Evolutionary conservation across 2,113 vertebrate species (phyloP).

Genomic region (Menura novaehollandiae): DNA sequence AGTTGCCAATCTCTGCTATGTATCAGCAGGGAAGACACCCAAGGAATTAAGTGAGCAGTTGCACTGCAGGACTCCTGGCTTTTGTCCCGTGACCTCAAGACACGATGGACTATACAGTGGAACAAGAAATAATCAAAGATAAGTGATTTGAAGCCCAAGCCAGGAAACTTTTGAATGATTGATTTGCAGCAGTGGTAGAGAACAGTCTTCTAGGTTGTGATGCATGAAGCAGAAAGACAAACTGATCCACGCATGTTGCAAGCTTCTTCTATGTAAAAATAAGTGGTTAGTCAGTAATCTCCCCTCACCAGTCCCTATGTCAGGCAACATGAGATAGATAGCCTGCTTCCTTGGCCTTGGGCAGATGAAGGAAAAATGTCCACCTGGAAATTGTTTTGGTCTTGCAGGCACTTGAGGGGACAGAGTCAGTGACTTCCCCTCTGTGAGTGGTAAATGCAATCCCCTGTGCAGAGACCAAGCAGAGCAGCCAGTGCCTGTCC

Average conservation of each 20-base stretch:
- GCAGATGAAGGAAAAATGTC: background rate
- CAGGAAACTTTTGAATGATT: background rate
- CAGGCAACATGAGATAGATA: background rate
- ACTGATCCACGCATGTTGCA: background rate
- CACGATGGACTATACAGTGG: background rate
- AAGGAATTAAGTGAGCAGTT: conserved; percentile 32
- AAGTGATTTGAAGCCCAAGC: background rate
- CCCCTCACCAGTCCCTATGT: background rate
- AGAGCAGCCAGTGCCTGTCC: background rate
- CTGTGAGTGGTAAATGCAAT: background rate
- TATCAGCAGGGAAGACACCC: conserved; percentile 57
- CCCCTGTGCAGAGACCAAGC: background rate
- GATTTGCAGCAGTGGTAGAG: background rate
- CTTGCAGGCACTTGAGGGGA: background rate
- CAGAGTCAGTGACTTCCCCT: background rate
- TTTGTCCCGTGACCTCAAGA: background rate
- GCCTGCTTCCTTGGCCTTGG: background rate
- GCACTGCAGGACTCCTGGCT: background rate
- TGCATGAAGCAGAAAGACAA: background rate
- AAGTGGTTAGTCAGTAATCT: background rate
- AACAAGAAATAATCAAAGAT: background rate
- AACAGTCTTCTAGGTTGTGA: background rate
- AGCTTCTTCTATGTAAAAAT: background rate
- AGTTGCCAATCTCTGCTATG: conserved; percentile 54
- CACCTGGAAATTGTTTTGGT: background rate